Evolutionary conservation across 2,888 invertebrate genomes (phyloP), one percentile per base, ranked within the genome.

Genomic region (Anthophora plumipes): DNA sequence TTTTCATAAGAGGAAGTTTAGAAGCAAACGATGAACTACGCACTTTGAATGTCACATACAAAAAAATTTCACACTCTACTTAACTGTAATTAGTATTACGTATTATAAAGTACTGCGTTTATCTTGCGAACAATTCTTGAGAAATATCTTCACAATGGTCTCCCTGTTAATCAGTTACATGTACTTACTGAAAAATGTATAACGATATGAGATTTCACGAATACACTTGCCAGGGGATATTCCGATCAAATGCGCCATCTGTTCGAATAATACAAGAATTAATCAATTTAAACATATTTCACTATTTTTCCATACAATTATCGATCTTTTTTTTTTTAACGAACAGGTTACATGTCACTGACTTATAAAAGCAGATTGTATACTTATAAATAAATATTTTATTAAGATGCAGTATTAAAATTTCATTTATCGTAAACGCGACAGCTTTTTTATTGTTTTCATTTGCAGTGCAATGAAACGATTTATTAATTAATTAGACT

Each of bases 131-230:
- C 20, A 43, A 63, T 50, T 67, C 54, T 50, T 48, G 31, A 48
- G 48, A 73, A 73, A 68, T 68, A 61, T 55, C 31, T 22, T 50
- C 41, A 20, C 52, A 57, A 61, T n/a, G 37, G 9, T 74, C 67
- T n/a, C 43, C 41, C 74, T 50, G 66, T 77, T 77, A 60, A 60
- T 25, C 22, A 14, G 31, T 61, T 12, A n/a, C n/a, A n/a, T n/a
- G 20, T 68, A 77, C 67, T 77, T 77, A 67, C 67, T 77, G 66
- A 73, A 68, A 68, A 68, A 61, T 63, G 12, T 69, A 74, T 43
- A 74, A 74, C 50, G 64, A 78, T 75, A 61, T 48, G 46, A 75
- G 75, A 59, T 52, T 59, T 46, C 46, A 20, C 69, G 59, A 71
- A 22, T 59, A 52, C n/a, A n/a, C 73, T 39, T 68, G 55, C 67